Percentiles rank a stretch among this genome's conserved stretches.
Evolutionary conservation across 2,113 vertebrate genomes (phyloP).

Genomic region (Passer montanus): DNA sequence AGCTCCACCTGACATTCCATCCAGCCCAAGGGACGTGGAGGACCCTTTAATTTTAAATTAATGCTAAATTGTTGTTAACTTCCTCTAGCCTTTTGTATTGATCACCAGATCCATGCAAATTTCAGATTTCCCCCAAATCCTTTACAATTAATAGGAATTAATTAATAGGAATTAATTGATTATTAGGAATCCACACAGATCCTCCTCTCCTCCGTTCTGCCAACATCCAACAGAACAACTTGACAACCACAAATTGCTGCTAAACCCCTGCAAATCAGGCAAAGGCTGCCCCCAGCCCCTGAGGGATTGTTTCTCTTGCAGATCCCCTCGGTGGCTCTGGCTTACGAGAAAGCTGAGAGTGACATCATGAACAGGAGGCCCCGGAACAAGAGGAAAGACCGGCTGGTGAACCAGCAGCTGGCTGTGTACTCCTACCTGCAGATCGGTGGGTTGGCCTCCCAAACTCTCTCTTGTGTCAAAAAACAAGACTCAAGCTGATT

Average conservation of each 20-base stretch:
- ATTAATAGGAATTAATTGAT: not conserved
- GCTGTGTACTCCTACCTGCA: constrained; percentile 81
- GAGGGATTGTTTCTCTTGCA: not conserved
- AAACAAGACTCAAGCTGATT: not conserved
- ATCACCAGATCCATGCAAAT: not conserved
- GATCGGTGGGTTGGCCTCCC: constrained; percentile 66
- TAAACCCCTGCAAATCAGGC: not conserved
- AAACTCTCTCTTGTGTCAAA: fast-evolving
- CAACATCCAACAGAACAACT: not conserved
- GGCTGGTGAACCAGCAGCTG: constrained; percentile 77
- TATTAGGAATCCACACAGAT: fast-evolving
- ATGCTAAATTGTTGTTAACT: not conserved
- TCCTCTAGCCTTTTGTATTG: not conserved
- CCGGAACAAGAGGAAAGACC: constrained; percentile 76
- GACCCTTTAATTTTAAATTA: not conserved
- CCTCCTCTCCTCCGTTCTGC: not conserved
- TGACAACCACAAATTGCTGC: not conserved
- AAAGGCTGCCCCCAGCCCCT: not conserved
- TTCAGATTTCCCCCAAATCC: not conserved
- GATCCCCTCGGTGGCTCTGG: constrained; percentile 82
- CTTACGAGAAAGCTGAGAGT: constrained; percentile 82
- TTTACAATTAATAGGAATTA: not conserved
- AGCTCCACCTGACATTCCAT: not conserved
- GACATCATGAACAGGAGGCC: constrained; percentile 85
- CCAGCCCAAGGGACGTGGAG: not conserved